Evolutionary conservation across 2,797 vertebrate genomes (phyloP).

Genomic region (Cuculus canorus): DNA sequence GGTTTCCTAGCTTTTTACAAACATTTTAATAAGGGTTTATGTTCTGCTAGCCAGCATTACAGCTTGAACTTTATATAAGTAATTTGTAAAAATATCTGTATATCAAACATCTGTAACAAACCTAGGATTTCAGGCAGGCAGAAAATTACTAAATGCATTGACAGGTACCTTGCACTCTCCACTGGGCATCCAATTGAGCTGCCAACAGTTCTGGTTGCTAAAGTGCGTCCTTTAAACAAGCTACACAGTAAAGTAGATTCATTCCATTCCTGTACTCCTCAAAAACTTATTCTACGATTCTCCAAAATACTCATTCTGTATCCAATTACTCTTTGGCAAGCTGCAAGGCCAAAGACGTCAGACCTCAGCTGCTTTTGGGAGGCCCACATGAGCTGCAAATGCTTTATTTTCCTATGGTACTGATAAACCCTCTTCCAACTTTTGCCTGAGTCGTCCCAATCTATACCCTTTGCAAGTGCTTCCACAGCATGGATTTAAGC

Average conservation of each 20-base stretch:
- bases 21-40: neutral
- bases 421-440: neutral
- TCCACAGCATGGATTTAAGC: neutral
- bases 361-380: neutral
- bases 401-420: neutral
- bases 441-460: no score
- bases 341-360: neutral
- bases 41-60: neutral
- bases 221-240: neutral
- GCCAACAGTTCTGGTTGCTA: neutral
- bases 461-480: neutral
- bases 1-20: neutral
- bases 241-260: neutral
- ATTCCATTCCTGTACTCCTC: neutral
- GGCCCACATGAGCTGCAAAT: accelerated
- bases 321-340: slow-evolving; percentile 7
- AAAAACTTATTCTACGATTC: slow-evolving; percentile 29
- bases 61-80: neutral
- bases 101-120: neutral
- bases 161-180: neutral
- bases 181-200: neutral
- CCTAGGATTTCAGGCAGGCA: neutral
- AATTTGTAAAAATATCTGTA: neutral
- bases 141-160: neutral
- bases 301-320: slow-evolving; percentile 3